Conservation (phyloP, 2,797 vertebrate species). For the Galaxias olidus region DNA sequence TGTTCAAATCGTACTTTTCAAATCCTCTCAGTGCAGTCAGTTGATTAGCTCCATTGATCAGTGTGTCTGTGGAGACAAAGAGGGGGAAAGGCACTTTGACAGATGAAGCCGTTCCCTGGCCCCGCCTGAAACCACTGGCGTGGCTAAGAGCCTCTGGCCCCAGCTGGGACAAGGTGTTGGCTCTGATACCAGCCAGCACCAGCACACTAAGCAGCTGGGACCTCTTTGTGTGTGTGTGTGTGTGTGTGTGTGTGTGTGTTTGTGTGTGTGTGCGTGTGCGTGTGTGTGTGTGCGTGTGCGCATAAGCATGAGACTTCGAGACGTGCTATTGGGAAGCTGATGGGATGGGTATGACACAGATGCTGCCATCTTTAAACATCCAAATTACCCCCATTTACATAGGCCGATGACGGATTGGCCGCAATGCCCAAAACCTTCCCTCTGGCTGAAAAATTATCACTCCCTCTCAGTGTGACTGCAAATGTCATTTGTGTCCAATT, state of each 20-base stretch:
- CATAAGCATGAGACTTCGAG: too few species aligned
- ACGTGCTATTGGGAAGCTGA: slow-evolving; percentile 61
- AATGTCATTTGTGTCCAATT: too few species aligned
- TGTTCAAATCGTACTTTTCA: slow-evolving; percentile 32
- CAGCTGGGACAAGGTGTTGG: slow-evolving; percentile 64
- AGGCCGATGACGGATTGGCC: slow-evolving; percentile 8
- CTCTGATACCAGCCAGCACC: slow-evolving; percentile 51
- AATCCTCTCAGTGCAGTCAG: slow-evolving; percentile 32
- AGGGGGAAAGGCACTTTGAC: slow-evolving; percentile 43
- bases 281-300: not conserved
- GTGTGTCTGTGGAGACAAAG: slow-evolving; percentile 30
- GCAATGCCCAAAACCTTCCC: not conserved
- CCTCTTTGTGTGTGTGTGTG: slow-evolving; percentile 20
- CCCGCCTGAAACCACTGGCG: slow-evolving; percentile 39
- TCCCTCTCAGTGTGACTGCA: too few species aligned
- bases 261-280: too few species aligned
- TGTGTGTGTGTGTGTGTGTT: slow-evolving; percentile 32
- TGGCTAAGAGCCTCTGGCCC: slow-evolving; percentile 47
- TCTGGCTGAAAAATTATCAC: too few species aligned
- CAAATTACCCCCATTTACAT: slow-evolving; percentile 41
- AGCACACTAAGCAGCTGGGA: slow-evolving; percentile 60
- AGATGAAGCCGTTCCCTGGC: slow-evolving; percentile 47
- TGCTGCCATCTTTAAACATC: slow-evolving; percentile 54
- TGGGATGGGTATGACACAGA: slow-evolving; percentile 68
- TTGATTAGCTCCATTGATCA: slow-evolving; percentile 38